These are phyloP conservation scores for Limnothrissa miodon DNA, from an alignment of 2,113 vertebrate species.

Conservation along the genomic window DNA sequence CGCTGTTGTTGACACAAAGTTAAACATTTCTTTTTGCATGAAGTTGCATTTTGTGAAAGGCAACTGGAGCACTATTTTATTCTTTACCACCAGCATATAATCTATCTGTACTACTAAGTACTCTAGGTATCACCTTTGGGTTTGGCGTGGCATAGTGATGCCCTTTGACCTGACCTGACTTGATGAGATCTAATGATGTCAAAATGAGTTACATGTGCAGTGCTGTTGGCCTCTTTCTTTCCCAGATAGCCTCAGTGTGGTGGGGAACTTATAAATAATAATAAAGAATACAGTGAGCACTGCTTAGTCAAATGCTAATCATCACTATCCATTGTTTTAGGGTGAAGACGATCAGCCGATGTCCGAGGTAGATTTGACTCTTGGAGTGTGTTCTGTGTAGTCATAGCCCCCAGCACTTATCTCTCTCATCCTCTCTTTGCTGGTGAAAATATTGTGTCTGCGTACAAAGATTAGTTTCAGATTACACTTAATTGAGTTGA, in stretches of 20 bases:
- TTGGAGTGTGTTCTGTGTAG: slow-evolving; percentile 12
- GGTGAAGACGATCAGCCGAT: slow-evolving; percentile 40
- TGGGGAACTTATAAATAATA: background rate
- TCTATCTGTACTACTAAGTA: background rate
- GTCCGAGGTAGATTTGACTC: slow-evolving; percentile 46
- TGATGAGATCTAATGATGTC: background rate
- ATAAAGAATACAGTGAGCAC: background rate
- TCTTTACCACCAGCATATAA: background rate
- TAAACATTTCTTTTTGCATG: background rate
- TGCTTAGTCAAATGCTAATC: slow-evolving; percentile 2
- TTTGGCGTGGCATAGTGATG: background rate
- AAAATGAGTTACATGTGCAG: background rate
- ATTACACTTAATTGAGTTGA: slow-evolving; percentile 19
- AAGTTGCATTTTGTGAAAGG: background rate
- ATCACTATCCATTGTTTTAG: slow-evolving; percentile 38
- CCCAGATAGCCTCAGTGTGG: background rate
- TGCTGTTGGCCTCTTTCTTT: background rate
- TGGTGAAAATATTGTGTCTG: slow-evolving; percentile 9
- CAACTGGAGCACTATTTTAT: background rate
- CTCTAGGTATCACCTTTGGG: background rate
- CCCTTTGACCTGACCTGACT: background rate
- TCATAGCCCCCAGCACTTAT: background rate
- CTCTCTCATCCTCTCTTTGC: background rate
- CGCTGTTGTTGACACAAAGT: background rate
- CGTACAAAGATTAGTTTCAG: slow-evolving; percentile 2